Base-by-base conservation (phyloP, 2,888 invertebrate species). In the Xanthostigma xanthostigma region DNA sequence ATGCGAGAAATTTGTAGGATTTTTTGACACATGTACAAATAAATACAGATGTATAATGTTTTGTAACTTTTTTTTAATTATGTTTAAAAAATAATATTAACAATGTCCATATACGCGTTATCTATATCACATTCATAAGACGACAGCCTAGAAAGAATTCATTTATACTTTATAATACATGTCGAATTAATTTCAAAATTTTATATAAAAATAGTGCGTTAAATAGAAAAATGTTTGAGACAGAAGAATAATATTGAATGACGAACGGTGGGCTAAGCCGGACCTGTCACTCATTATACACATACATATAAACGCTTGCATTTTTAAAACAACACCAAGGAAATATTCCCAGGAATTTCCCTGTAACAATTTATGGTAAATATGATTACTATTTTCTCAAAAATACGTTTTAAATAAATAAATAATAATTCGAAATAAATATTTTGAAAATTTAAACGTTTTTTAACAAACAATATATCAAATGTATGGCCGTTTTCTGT, bases 81-180 rank as follows among this genome's bases (percentile, higher is more conserved):
- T 27, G 3, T 27, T 27, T 27, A 27, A 27, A 27, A 27, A 27
- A 27, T 27, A 58, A 59, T 59, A 59, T 59, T 62, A 62, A 61
- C 60, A 64, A 64, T 63, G 64, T 63, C 61, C 62, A 63, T 62
- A 63, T 65, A 64, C 64, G 62, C 64, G 63, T 48, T 17, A n/a
- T 35, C 37, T 62, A 68, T 69, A 68, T 68, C 69, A 69, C 68
- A 68, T 67, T 66, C 63, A 69, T 60, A 64, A 64, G 60, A 66
- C 62, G 64, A 66, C 66, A 67, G 67, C 65, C 66, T 66, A 60
- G 61, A 60, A 56, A 61, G 59, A n/a, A n/a, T 62, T 56, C 57
- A 59, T 27, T 27, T 27, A 58, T 58, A 57, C 45, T 50, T 46
- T 53, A 47, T 51, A 51, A 54, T 54, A 49, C 54, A 55, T 53